phyloP scores from a whole-genome alignment of 2,797 vertebrate genomes.

The Manis javanica region DNA sequence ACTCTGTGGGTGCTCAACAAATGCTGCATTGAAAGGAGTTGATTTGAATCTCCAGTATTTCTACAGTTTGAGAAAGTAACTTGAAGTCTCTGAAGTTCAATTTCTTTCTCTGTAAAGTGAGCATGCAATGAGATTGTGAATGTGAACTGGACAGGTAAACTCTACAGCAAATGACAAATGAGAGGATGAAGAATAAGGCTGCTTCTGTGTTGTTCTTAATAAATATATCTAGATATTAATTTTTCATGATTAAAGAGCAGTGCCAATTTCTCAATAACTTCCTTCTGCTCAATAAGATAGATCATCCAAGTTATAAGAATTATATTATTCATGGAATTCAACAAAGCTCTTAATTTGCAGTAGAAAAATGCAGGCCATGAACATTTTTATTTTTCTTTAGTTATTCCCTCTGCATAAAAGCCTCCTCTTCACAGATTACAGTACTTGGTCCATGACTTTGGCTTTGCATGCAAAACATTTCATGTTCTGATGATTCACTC shows the following conservation, averaged over 20 bases:
- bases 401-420: background rate
- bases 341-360: conserved; percentile 53
- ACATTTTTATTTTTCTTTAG: conserved; percentile 18
- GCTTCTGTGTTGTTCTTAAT: conserved; percentile 25
- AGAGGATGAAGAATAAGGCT: background rate
- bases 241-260: conserved; percentile 70
- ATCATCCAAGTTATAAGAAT: conserved; percentile 53
- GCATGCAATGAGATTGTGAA: background rate
- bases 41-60: background rate
- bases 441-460: background rate
- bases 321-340: conserved; percentile 62
- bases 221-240: conserved; percentile 61
- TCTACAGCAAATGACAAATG: conserved; percentile 36
- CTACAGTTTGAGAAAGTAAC: background rate
- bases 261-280: conserved; percentile 47
- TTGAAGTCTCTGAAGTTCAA: background rate
- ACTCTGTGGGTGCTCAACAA: background rate
- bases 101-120: background rate
- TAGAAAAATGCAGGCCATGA: conserved; percentile 42
- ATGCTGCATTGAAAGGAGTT: background rate
- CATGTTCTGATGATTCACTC: background rate
- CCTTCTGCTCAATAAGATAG: conserved; percentile 51
- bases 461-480: background rate
- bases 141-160: background rate
- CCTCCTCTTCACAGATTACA: background rate